Evolutionary conservation across 2,113 vertebrate species (phyloP).

Genomic region (Clinocottus analis): DNA sequence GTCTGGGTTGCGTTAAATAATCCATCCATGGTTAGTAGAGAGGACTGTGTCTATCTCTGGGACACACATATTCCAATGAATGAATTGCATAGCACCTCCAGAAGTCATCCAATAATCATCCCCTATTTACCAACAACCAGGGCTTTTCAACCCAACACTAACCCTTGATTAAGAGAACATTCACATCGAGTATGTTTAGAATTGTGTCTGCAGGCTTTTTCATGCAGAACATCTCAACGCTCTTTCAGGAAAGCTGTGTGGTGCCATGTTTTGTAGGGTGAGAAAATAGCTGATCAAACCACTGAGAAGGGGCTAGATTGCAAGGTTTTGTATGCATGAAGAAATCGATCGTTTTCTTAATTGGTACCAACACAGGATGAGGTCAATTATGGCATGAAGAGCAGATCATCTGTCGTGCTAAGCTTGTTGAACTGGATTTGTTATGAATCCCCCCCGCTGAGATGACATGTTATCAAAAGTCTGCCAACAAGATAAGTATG

Average conservation of each 20-base stretch:
- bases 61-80: not conserved
- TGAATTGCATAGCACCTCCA: not conserved
- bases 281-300: constrained; percentile 35
- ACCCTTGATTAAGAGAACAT: constrained; percentile 2
- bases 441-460: not conserved
- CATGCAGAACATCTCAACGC: not conserved
- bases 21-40: not conserved
- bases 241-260: not conserved
- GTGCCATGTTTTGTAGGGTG: not conserved
- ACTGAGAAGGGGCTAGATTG: constrained; percentile 6
- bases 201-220: not conserved
- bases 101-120: not conserved
- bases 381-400: not conserved
- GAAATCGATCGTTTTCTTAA: not conserved
- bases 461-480: constrained; percentile 12
- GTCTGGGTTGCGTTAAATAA: not conserved
- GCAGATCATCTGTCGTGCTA: not conserved
- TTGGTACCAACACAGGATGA: constrained; percentile 4
- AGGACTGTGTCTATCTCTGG: not conserved
- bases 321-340: not conserved
- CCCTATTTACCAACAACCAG: not conserved
- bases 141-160: constrained; percentile 6
- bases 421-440: not conserved
- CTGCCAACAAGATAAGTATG: not conserved
- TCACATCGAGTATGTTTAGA: constrained; percentile 9